Percentiles rank a stretch among this genome's conserved stretches.
These are phyloP conservation scores for Microvelia longipes DNA, from an alignment of 1,140 invertebrate genomes.

Conservation along the genomic window DNA sequence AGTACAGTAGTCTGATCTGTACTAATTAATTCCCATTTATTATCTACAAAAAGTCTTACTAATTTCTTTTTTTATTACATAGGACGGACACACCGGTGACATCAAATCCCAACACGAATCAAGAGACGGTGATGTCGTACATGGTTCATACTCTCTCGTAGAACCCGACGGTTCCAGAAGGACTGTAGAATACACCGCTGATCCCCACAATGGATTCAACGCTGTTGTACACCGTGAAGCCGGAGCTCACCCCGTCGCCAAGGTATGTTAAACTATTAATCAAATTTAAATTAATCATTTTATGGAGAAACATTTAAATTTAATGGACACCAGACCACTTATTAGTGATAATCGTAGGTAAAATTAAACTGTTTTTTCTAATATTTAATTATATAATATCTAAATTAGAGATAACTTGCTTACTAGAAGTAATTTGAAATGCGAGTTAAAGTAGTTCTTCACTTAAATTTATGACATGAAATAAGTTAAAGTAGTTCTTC, in stretches of 20 bases:
- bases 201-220: slow-evolving; percentile 7
- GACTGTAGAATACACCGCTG: slow-evolving; percentile 13
- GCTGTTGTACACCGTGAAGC: slow-evolving; percentile 1
- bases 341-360: no score
- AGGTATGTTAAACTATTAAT: not conserved
- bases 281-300: not conserved
- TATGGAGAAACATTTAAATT: not conserved
- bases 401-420: no score
- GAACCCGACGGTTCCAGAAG: slow-evolving; percentile 11
- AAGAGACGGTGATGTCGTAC: slow-evolving; percentile 46
- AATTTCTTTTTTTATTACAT: slow-evolving; percentile 6
- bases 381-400: no score
- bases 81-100: slow-evolving; percentile 41
- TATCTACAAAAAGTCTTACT: no score
- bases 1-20: no score
- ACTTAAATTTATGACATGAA: no score
- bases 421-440: no score
- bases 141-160: slow-evolving; percentile 44
- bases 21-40: no score
- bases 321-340: not conserved
- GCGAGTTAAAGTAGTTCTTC: no score
- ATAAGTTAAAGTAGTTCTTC: no score
- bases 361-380: no score
- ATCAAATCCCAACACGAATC: slow-evolving; percentile 47
- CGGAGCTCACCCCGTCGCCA: slow-evolving; percentile 2